Base-by-base conservation (phyloP, 1,140 invertebrate species). In the Ganaspis sp. region DNA sequence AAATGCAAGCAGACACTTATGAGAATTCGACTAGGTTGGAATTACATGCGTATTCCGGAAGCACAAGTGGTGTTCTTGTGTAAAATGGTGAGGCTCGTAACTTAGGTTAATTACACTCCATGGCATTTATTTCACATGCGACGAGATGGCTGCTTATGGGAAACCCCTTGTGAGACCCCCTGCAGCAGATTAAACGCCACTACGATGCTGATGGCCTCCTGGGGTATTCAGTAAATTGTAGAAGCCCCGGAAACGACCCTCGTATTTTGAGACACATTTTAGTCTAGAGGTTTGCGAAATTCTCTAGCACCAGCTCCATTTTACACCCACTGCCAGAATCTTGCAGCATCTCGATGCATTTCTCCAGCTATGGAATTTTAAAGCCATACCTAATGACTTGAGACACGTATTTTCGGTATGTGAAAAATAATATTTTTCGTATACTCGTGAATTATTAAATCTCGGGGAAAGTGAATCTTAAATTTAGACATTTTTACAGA, bases 101-200 rank as follows among this genome's bases (percentile, higher is more conserved):
- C 77, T 80, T 83, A 79, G 72, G 80, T 85, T 85, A 84, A 86
- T 86, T 86, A 85, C 73, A 74, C 78, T 42, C 17, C 40, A 70
- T 75, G 76, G 74, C 75, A 79, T 72, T 74, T 78, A 79, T 76
- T 82, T 76, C 74, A 77, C 79, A 81, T 79, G 77, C 77, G 73
- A 23, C 72, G 29, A 37, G 53, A 40, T 73, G 42, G 69, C 75
- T 69, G 37, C 69, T 70, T 53, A 11, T 49, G 69, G 54, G 69
- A 75, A 77, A 80, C 72, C 71, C 80, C 29, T 73, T n/a, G 70
- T 45, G 69, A 69, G 72, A 73, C 77, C 78, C 73, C 73, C 70
- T 75, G 74, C 73, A 76, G 76, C 72, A 86, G 83, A 85, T 85
- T 86, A 85, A 86, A 85, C 81, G 75, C 81, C 81, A 81, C 76